A percentile compares a stretch with the other conserved stretches of the same genome.
These are phyloP conservation scores for Sminthurinus signatus DNA, from an alignment of 1,140 invertebrate genomes.

Conservation along the genomic window DNA sequence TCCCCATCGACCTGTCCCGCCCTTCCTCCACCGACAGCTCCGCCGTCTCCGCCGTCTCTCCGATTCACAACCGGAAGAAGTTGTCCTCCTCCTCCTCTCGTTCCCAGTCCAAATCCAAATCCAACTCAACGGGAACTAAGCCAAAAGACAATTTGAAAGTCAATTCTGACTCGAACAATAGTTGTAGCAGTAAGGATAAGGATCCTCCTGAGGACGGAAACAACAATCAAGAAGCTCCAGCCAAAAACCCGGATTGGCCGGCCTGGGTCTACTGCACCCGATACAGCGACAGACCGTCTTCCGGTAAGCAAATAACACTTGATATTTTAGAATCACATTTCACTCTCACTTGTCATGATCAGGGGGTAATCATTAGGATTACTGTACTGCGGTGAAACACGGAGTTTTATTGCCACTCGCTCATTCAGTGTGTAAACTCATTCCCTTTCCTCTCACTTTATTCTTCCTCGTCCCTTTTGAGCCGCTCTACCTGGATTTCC, in stretches of 20 bases:
- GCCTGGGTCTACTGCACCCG: conserved; percentile 97
- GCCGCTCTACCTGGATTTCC: no score
- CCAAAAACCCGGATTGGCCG: conserved; percentile 6
- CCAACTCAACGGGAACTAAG: conserved; percentile 39
- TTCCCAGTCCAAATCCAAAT: not conserved
- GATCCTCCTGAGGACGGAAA: conserved; percentile 45
- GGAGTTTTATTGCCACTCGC: no score
- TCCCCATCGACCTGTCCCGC: conserved; percentile 37
- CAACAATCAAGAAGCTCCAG: conserved; percentile 32
- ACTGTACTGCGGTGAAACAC: no score
- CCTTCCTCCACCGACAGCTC: conserved; percentile 27
- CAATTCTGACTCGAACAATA: conserved; percentile 15
- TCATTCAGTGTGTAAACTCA: no score
- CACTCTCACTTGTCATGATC: no score
- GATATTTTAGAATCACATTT: no score
- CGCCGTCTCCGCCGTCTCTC: conserved; percentile 11
- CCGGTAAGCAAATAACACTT: no score
- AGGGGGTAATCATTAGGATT: no score
- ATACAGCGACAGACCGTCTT: conserved; percentile 92
- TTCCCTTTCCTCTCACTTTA: no score
- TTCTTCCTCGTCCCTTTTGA: no score
- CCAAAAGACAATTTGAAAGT: conserved; percentile 40
- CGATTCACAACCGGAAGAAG: not conserved
- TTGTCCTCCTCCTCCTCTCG: not conserved
- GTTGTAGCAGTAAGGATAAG: conserved; percentile 40